These are phyloP conservation scores for Cherax destructor DNA, from an alignment of 1,140 invertebrate species.

Conservation along the genomic window DNA sequence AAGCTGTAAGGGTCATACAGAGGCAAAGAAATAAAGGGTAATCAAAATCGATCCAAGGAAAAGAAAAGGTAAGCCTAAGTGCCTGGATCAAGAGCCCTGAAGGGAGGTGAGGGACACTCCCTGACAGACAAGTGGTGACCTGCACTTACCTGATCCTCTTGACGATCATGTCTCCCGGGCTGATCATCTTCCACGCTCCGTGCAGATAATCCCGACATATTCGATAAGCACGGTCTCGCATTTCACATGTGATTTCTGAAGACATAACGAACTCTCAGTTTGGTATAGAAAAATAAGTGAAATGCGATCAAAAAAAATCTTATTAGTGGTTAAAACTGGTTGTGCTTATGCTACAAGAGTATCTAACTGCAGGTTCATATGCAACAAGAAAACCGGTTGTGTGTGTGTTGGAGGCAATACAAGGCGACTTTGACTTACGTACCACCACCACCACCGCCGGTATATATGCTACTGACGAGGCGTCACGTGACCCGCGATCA, in stretches of 20 bases:
- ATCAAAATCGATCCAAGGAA: no score
- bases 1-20: no score
- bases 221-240: conserved; percentile 54
- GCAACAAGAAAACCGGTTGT: not conserved
- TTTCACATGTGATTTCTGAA: conserved; percentile 56
- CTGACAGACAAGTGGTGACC: no score
- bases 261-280: conserved; percentile 31
- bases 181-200: conserved; percentile 89
- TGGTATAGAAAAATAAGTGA: not conserved
- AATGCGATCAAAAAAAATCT: not conserved
- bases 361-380: not conserved
- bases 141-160: conserved; percentile 85
- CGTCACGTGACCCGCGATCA: conserved; percentile 6
- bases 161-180: conserved; percentile 84
- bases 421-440: not conserved
- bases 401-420: no score
- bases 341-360: not conserved
- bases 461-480: not conserved
- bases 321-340: not conserved
- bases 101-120: no score
- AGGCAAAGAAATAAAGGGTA: no score
- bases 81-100: no score
- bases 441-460: no score
- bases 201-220: conserved; percentile 83
- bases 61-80: no score